Conservation (phyloP, 2,113 vertebrate species). For the Sigmodon hispidus region DNA sequence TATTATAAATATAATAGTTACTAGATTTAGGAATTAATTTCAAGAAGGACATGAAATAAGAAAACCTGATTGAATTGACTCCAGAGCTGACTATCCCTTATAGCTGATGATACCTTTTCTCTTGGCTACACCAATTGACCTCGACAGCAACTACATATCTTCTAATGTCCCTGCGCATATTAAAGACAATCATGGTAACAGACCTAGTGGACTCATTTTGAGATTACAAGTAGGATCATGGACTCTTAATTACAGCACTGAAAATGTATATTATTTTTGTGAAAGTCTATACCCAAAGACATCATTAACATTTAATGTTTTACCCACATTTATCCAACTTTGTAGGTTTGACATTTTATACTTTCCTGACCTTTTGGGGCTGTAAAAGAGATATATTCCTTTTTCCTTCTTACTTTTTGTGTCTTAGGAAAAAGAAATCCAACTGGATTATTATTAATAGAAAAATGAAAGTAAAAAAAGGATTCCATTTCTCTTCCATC, state of each 20-base stretch:
- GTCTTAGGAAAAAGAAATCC: slow-evolving; percentile 28
- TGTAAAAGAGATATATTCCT: slow-evolving; percentile 38
- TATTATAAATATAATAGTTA: too few species aligned
- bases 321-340: neutral
- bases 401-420: slow-evolving; percentile 33
- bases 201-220: neutral
- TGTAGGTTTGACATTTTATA: slow-evolving; percentile 62
- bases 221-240: neutral
- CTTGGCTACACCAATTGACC: neutral
- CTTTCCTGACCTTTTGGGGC: slow-evolving; percentile 48
- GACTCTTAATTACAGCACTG: slow-evolving; percentile 6
- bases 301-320: slow-evolving; percentile 57
- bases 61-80: neutral
- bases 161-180: neutral
- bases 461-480: neutral
- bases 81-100: neutral
- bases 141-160: neutral
- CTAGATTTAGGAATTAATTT: neutral
- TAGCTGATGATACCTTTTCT: neutral
- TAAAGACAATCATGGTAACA: neutral
- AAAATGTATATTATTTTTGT: slow-evolving; percentile 9
- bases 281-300: slow-evolving; percentile 9
- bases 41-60: neutral
- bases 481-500: neutral
- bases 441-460: slow-evolving; percentile 49